Conservation (phyloP, 2,888 invertebrate genomes). For the Archaeoteleia sp. region DNA sequence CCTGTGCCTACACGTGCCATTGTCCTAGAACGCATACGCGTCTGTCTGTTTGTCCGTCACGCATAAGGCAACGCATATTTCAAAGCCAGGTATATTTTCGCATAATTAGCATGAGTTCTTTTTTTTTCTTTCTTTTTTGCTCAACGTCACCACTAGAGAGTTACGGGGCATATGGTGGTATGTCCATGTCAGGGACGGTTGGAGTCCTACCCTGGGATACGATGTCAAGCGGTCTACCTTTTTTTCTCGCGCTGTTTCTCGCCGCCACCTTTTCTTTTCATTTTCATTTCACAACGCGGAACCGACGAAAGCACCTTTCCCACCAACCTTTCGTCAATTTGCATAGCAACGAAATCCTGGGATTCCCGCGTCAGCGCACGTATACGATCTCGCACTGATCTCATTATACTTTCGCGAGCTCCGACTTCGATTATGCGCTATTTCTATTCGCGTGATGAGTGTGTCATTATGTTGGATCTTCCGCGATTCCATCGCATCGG, state of each 20-base stretch:
- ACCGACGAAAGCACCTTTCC: conserved; percentile 55
- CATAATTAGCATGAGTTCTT: conserved; percentile 69
- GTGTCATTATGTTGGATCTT: conserved; percentile 27
- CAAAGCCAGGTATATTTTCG: conserved; percentile 69
- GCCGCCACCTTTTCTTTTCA: conserved; percentile 45
- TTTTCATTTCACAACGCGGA: conserved; percentile 27
- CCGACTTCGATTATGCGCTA: conserved; percentile 30
- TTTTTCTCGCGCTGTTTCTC: conserved; percentile 55
- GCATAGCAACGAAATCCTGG: conserved; percentile 59
- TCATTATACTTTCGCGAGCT: conserved; percentile 23
- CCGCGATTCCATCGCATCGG: conserved; percentile 18
- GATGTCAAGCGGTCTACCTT: no score
- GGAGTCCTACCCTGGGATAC: no score
- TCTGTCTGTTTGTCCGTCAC: conserved; percentile 60
- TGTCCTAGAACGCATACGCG: conserved; percentile 62
- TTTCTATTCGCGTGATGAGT: conserved; percentile 35
- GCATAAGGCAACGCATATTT: conserved; percentile 69
- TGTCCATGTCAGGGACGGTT: no score
- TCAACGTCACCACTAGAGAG: conserved; percentile 13
- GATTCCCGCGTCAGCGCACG: conserved; percentile 28
- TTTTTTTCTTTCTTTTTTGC: conserved; percentile 50
- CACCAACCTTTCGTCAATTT: conserved; percentile 61
- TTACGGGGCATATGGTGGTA: no score
- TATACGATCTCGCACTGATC: conserved; percentile 27
- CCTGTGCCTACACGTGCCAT: conserved; percentile 56